Base-by-base conservation (phyloP, 1,140 invertebrate species). In the Lerema accius region DNA sequence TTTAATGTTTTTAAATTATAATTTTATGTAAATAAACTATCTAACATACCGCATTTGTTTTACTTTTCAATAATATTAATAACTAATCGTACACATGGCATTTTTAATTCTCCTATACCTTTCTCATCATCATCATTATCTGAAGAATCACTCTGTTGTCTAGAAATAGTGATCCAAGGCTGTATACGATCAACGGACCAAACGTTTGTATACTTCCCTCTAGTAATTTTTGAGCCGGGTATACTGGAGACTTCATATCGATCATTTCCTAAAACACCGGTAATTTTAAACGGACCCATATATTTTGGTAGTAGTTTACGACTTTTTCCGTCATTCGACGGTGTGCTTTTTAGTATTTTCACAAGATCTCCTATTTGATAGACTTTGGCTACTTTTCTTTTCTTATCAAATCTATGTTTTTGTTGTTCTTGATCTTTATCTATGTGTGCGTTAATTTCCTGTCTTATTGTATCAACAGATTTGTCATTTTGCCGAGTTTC, bases 141-240 rank as follows among this genome's bases (percentile, higher is more conserved):
- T 11, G 45, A 48, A 5, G 17, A 26, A 13, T 48, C 45, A 28
- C 45, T 48, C 1, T 28, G 45, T 48, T 48, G 17, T 26, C 45
- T 48, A 28, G 23, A 48, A 48, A 48, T 50, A 48, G 32, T 64
- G 19, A 64, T 68, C 61, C 58, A 69, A 1, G 67, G 67, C 23
- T 65, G 58, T 15, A 69, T 69, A 19, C 61, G 62, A 56, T 69
- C 62, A 7, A 39, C 67, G 11, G 67, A 53, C 63, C 63, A 69
- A 37, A 69, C 15, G 32, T 65, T 65, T 14, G 39, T 32, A 62
- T 69, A 63, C 17, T 48, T 39, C n/a, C 37, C 49, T 19, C 49
- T 67, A n/a, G 39, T 42, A 59, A 65, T 51, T 11, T 45, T 51
- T 11, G 58, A 53, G 5, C 45, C 59, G 0, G 51, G 58, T 46